Conservation (phyloP, 2,888 invertebrate species). For the Diloba caeruleocephala region DNA sequence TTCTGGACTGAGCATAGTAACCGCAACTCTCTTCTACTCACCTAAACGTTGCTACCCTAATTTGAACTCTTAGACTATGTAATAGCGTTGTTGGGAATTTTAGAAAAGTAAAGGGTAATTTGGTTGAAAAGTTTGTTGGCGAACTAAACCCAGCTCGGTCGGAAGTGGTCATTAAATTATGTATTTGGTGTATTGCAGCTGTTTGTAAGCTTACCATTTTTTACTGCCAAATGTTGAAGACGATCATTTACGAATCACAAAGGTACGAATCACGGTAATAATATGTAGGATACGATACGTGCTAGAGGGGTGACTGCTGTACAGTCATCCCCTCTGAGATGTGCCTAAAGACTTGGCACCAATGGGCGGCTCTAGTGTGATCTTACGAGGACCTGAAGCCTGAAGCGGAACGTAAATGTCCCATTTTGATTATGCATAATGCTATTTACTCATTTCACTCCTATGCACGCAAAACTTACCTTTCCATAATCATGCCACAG, state of each 20-base stretch:
- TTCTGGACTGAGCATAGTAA: constrained; percentile 58
- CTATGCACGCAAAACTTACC: too few species aligned
- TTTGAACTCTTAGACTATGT: constrained; percentile 1
- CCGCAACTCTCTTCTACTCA: constrained; percentile 17
- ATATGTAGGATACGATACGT: not conserved
- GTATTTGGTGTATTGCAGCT: constrained; percentile 67
- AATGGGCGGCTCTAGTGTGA: too few species aligned
- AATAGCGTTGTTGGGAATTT: constrained; percentile 19
- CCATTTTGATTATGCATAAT: too few species aligned
- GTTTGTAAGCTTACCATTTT: constrained; percentile 48
- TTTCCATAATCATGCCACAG: too few species aligned
- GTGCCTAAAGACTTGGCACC: too few species aligned
- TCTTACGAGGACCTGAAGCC: too few species aligned
- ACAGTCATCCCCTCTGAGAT: too few species aligned
- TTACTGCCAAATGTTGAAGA: constrained; percentile 21
- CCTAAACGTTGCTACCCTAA: constrained; percentile 1
- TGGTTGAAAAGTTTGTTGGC: constrained; percentile 56
- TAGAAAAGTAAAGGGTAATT: constrained; percentile 22
- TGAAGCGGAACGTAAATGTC: too few species aligned
- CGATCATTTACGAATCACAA: constrained; percentile 28
- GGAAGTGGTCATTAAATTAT: constrained; percentile 69
- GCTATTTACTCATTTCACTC: too few species aligned
- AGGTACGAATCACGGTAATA: constrained; percentile 15
- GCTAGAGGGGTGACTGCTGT: too few species aligned
- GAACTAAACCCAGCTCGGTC: constrained; percentile 55